Evolutionary conservation across 53 echinoderm and acorn worm species (phyloP).

Genomic region (Temnopleurus reevesii): DNA sequence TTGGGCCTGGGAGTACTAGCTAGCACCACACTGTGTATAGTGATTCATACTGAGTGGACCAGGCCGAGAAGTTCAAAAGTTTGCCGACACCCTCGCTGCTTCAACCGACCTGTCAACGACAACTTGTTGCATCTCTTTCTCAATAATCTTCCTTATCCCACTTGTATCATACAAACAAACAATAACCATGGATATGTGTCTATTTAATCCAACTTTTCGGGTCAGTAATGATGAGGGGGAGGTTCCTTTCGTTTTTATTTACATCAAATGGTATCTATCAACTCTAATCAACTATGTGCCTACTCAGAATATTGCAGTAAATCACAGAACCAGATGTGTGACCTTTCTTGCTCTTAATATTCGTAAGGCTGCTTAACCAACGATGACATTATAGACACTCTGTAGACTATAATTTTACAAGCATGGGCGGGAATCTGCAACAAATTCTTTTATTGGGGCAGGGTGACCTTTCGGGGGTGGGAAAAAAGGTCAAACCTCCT

Average conservation of each 20-base stretch:
- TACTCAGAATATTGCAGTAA: background rate
- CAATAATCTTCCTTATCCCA: constrained; percentile 22
- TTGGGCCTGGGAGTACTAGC: constrained; percentile 25
- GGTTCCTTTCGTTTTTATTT: background rate
- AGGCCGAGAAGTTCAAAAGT: constrained; percentile 37
- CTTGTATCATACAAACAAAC: background rate
- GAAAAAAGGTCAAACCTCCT: too few species aligned
- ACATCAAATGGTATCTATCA: background rate
- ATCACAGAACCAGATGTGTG: too few species aligned
- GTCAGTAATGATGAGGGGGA: too few species aligned
- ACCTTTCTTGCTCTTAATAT: too few species aligned
- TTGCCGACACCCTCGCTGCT: constrained; percentile 23
- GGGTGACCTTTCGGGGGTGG: too few species aligned
- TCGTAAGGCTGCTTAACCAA: too few species aligned
- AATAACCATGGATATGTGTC: background rate
- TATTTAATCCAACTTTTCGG: too few species aligned
- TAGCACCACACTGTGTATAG: background rate
- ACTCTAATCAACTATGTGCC: background rate
- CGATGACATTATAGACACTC: too few species aligned
- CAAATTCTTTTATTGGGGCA: too few species aligned
- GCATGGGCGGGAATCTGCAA: too few species aligned
- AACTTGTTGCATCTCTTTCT: constrained; percentile 35
- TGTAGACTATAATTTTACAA: too few species aligned
- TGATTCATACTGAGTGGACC: constrained; percentile 35
- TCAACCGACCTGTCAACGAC: constrained; percentile 19